Evolutionary conservation across 2,797 vertebrate species (phyloP).

Genomic region (Crypturellus tataupa): DNA sequence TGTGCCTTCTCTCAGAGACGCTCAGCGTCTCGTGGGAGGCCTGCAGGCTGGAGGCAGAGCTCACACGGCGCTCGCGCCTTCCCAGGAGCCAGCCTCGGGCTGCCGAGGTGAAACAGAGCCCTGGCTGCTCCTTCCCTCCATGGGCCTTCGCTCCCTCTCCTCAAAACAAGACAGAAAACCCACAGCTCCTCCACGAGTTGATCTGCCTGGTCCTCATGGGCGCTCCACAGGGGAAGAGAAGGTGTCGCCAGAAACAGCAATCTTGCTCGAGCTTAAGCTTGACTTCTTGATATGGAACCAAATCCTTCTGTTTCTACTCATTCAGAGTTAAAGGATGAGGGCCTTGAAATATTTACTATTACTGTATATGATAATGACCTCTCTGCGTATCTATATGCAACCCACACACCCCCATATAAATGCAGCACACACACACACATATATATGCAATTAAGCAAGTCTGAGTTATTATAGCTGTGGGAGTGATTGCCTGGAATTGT

Average conservation of each 20-base stretch:
- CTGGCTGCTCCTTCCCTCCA: accelerated
- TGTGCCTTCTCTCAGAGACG: neutral
- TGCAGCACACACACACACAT: conserved; percentile 16
- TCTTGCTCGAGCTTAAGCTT: neutral
- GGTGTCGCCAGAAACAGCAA: neutral
- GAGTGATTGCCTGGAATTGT: conserved; percentile 70
- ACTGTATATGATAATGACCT: conserved; percentile 1
- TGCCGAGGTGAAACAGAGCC: neutral
- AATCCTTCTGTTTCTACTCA: neutral
- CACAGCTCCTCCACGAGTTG: accelerated
- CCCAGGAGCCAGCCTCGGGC: neutral
- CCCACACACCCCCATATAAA: conserved; percentile 38
- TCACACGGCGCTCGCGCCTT: neutral
- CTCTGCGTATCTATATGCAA: conserved; percentile 55
- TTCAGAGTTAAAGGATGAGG: conserved; percentile 19
- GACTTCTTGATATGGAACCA: accelerated
- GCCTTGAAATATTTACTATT: conserved; percentile 61
- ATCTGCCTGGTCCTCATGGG: neutral
- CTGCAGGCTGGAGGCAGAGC: neutral
- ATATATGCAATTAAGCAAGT: conserved; percentile 12
- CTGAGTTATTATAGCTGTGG: conserved; percentile 65
- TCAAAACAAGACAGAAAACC: neutral
- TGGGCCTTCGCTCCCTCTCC: neutral
- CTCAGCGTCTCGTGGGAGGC: neutral
- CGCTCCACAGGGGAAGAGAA: neutral